phyloP scores from a whole-genome alignment of 2,113 vertebrate species.

The Brachypteracias leptosomus region DNA sequence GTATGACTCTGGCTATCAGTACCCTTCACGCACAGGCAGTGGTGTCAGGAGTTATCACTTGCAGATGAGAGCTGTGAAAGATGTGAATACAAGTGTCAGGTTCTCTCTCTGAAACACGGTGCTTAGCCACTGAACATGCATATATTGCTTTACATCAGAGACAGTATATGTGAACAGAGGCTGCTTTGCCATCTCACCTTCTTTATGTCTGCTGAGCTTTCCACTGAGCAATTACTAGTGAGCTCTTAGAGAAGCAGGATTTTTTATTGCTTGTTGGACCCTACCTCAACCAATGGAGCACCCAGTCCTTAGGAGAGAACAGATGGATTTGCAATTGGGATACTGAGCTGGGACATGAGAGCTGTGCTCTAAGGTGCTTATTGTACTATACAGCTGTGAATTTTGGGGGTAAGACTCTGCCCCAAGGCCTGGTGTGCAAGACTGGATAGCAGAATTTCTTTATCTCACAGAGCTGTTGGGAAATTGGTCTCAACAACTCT shows the following conservation, averaged over 20 bases:
- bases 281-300: background rate
- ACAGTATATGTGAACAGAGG: background rate
- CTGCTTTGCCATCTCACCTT: constrained; percentile 7
- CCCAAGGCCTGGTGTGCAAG: background rate
- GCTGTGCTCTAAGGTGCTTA: background rate
- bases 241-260: background rate
- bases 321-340: background rate
- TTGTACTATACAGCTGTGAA: background rate
- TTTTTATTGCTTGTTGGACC: background rate
- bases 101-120: background rate
- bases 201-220: background rate
- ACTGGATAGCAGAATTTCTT: background rate
- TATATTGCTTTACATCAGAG: constrained; percentile 1
- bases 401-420: background rate
- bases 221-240: background rate
- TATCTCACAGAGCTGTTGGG: background rate
- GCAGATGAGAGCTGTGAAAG: constrained; percentile 60
- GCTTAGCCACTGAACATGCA: background rate
- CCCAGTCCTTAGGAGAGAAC: background rate
- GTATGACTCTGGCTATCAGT: constrained; percentile 7
- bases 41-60: constrained; percentile 61
- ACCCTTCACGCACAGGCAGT: constrained; percentile 5
- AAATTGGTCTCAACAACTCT: background rate
- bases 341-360: rapidly evolving
- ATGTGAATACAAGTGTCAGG: constrained; percentile 54